These are phyloP conservation scores for Drosophila bifasciata DNA, from an alignment of 1,140 invertebrate species.

Conservation along the genomic window DNA sequence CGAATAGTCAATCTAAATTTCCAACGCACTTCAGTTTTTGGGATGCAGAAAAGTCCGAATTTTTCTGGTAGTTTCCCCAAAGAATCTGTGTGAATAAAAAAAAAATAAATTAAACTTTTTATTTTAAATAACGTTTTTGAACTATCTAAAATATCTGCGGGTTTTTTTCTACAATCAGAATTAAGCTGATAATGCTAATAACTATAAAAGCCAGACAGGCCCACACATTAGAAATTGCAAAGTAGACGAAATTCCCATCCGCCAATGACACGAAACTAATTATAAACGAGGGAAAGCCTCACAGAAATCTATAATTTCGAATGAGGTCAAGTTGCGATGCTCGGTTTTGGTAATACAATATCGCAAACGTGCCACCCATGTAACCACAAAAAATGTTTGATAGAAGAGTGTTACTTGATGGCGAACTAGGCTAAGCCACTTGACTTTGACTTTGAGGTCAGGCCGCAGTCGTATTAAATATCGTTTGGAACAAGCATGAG, in stretches of 20 bases:
- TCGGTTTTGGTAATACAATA: constrained; percentile 41
- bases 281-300: constrained; percentile 15
- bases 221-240: too few species aligned
- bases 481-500: not conserved
- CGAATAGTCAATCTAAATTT: too few species aligned
- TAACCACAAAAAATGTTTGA: constrained; percentile 36
- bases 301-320: constrained; percentile 12
- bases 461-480: constrained; percentile 21
- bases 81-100: constrained; percentile 3
- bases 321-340: constrained; percentile 34
- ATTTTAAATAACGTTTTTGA: too few species aligned
- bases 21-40: too few species aligned
- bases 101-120: too few species aligned
- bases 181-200: too few species aligned
- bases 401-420: constrained; percentile 23
- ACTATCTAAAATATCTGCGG: too few species aligned
- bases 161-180: too few species aligned
- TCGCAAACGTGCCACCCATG: constrained; percentile 7
- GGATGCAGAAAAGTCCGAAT: not conserved
- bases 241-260: too few species aligned
- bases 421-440: constrained; percentile 54
- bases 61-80: constrained; percentile 26
- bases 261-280: not conserved
- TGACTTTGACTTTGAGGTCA: constrained; percentile 66
- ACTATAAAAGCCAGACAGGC: too few species aligned